Evolutionary conservation across 2,113 vertebrate species (phyloP).

Genomic region (Laterallus jamaicensis): DNA sequence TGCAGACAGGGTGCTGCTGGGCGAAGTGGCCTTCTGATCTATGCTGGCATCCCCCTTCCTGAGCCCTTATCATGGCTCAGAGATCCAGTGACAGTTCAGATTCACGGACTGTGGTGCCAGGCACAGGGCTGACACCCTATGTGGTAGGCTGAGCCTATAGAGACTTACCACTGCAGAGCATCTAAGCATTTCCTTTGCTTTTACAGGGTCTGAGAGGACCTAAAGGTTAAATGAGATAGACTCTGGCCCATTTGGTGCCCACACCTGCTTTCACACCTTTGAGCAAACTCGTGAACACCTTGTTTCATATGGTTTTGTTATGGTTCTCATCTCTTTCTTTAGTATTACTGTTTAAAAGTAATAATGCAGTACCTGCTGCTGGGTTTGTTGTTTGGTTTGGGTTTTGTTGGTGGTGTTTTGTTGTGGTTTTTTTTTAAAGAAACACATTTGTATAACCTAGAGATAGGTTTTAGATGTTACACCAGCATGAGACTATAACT

Average conservation of each 20-base stretch:
- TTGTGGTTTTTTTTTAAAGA: background rate
- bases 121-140: background rate
- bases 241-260: background rate
- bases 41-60: fast-evolving
- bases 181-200: background rate
- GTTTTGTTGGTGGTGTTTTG: too few relatives aligned
- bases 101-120: background rate
- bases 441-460: background rate
- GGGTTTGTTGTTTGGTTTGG: too few relatives aligned
- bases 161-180: background rate
- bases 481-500: background rate
- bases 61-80: fast-evolving
- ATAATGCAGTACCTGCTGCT: background rate
- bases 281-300: background rate
- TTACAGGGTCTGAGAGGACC: background rate
- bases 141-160: background rate
- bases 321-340: background rate
- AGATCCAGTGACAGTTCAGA: background rate
- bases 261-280: background rate
- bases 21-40: background rate
- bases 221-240: background rate
- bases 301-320: background rate
- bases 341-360: background rate
- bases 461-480: background rate
- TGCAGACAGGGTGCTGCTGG: background rate